A percentile compares a stretch with the other conserved stretches of the same genome.
phyloP scores from a whole-genome alignment of 2,797 vertebrate genomes.

The Staurois parvus region DNA sequence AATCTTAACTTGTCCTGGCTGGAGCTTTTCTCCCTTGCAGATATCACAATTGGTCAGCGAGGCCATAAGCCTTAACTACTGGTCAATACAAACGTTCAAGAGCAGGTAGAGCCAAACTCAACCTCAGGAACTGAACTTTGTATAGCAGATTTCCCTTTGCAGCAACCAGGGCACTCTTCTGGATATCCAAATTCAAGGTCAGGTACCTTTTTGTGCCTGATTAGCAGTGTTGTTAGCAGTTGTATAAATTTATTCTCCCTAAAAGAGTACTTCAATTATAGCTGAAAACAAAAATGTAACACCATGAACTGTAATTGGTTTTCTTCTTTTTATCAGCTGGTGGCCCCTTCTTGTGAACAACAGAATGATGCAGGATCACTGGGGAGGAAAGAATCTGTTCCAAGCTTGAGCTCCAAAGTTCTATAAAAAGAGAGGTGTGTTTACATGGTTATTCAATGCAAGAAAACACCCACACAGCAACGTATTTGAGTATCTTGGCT shows the following conservation, averaged over 20 bases:
- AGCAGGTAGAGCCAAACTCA: too few relatives aligned
- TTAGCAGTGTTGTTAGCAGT: too few relatives aligned
- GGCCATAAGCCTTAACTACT: too few relatives aligned
- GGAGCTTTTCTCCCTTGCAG: too few relatives aligned
- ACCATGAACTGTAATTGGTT: neutral
- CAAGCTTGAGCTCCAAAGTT: conserved; percentile 81
- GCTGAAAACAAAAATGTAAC: neutral
- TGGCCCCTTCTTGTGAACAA: neutral
- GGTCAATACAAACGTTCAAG: too few relatives aligned
- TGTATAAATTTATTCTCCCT: neutral
- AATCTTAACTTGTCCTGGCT: too few relatives aligned
- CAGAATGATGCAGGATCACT: neutral
- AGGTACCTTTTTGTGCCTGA: too few relatives aligned
- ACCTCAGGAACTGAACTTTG: too few relatives aligned
- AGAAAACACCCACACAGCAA: neutral
- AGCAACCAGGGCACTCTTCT: too few relatives aligned
- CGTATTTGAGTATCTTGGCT: neutral
- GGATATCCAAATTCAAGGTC: neutral
- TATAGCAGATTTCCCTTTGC: too few relatives aligned
- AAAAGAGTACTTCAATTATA: neutral
- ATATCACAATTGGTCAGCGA: too few relatives aligned
- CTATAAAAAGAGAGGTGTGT: conserved; percentile 67
- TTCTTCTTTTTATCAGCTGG: neutral
- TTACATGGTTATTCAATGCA: neutral
- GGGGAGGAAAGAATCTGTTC: conserved; percentile 74